phyloP scores from a whole-genome alignment of 2,797 vertebrate species.

The Myotis planiceps region DNA sequence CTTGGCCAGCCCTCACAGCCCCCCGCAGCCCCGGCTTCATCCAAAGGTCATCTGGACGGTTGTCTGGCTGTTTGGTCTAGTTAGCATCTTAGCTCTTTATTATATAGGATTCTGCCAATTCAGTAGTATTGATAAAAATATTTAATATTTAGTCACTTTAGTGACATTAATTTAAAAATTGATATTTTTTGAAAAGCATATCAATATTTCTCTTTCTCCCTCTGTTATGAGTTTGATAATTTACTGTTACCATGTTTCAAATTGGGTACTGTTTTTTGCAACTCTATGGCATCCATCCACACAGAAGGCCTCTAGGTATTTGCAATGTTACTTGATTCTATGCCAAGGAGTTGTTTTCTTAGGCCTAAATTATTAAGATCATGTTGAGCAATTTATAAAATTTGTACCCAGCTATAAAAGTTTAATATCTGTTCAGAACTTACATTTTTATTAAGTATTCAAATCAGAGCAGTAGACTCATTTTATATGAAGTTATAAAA shows the following conservation, averaged over 20 bases:
- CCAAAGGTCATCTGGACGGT: too few species aligned
- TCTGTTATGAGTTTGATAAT: background rate
- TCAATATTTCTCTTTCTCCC: background rate
- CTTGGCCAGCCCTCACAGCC: too few species aligned
- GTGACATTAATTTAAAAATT: background rate
- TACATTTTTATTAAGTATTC: conserved; percentile 27
- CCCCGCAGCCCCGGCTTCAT: too few species aligned
- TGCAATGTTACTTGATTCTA: background rate
- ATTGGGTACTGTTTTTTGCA: background rate
- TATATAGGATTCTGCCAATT: background rate
- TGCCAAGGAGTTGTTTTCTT: conserved; percentile 2
- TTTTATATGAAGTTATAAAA: conserved; percentile 22
- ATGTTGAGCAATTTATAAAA: background rate
- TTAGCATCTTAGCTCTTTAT: too few species aligned
- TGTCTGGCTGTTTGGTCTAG: too few species aligned
- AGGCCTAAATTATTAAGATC: background rate
- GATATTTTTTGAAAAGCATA: background rate
- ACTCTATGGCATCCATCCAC: background rate
- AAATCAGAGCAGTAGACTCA: conserved; percentile 9
- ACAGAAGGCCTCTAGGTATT: background rate
- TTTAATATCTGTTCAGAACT: conserved; percentile 28
- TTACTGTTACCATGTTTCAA: background rate
- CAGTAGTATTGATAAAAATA: background rate
- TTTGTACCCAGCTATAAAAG: background rate
- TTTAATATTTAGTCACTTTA: background rate